Conservation (phyloP, 2,113 vertebrate genomes). For the Zapus hudsonius region DNA sequence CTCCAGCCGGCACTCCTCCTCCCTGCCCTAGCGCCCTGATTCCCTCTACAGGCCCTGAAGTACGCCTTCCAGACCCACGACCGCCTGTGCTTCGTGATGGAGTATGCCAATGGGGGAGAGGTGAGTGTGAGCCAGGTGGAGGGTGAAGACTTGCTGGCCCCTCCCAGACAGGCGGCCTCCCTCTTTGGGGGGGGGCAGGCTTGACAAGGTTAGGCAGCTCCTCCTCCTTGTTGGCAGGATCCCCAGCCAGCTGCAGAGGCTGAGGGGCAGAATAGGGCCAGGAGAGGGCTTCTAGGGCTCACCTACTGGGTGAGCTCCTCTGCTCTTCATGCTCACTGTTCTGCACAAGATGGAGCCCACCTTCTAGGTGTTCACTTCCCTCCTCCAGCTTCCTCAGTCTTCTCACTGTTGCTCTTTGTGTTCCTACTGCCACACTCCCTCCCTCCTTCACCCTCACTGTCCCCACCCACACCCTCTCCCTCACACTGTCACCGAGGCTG, state of each 20-base stretch:
- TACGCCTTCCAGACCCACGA: slow-evolving; percentile 97
- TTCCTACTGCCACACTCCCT: neutral
- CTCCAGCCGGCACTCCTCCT: neutral
- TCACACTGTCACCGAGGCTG: neutral
- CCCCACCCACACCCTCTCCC: rapidly evolving
- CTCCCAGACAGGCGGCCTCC: neutral
- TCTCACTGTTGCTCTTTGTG: neutral
- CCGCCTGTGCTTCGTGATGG: slow-evolving; percentile 98
- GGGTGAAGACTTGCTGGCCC: rapidly evolving
- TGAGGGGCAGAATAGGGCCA: rapidly evolving
- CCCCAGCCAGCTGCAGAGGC: neutral
- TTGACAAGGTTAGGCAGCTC: neutral
- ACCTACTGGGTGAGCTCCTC: neutral
- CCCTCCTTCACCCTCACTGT: rapidly evolving
- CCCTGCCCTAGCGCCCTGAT: neutral
- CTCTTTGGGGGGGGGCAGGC: neutral
- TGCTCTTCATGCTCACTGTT: too few relatives aligned
- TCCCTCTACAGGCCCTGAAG: slow-evolving; percentile 90
- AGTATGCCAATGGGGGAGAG: slow-evolving; percentile 97
- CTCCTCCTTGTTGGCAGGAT: neutral
- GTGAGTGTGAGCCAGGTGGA: too few relatives aligned
- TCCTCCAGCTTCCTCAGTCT: neutral
- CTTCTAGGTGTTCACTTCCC: rapidly evolving
- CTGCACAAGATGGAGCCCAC: too few relatives aligned
- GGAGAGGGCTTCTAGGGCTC: neutral